Evolutionary conservation across 1,140 invertebrate species (phyloP).

Genomic region (Ruditapes philippinarum): DNA sequence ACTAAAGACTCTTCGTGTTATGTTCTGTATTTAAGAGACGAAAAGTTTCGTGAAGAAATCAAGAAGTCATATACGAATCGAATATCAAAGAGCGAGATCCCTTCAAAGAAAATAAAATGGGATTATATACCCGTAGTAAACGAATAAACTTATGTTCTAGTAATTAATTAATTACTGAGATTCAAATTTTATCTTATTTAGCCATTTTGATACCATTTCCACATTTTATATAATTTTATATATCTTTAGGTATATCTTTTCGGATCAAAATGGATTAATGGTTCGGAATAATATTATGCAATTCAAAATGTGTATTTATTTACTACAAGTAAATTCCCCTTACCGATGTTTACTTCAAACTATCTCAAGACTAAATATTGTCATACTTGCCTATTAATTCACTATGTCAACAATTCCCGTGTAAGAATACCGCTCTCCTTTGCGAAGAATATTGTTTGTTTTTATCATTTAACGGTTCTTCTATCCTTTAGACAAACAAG

Average conservation of each 20-base stretch:
- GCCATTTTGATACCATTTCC: too few species aligned
- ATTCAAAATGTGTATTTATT: background rate
- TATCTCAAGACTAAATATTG: slow-evolving; percentile 8
- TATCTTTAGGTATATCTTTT: background rate
- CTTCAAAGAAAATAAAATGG: too few species aligned
- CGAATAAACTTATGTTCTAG: too few species aligned
- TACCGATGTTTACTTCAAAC: slow-evolving; percentile 7
- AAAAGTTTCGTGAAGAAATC: too few species aligned
- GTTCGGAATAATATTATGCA: background rate
- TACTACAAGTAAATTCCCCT: background rate
- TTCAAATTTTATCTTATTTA: too few species aligned
- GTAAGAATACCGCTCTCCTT: background rate
- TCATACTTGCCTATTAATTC: slow-evolving; percentile 13
- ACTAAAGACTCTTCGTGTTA: too few species aligned
- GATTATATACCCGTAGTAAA: too few species aligned
- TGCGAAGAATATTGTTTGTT: slow-evolving; percentile 16
- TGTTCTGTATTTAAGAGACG: too few species aligned
- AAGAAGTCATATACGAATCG: too few species aligned
- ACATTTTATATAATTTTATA: too few species aligned
- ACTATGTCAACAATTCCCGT: background rate
- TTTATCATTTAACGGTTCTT: slow-evolving; percentile 21
- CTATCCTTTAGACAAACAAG: slow-evolving; percentile 51
- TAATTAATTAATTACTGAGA: too few species aligned
- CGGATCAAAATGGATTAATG: background rate
- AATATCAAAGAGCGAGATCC: too few species aligned